Evolutionary conservation across 2,797 vertebrate species (phyloP), one percentile per base, ranked within the genome.

Genomic region (Decapterus maruadsi): DNA sequence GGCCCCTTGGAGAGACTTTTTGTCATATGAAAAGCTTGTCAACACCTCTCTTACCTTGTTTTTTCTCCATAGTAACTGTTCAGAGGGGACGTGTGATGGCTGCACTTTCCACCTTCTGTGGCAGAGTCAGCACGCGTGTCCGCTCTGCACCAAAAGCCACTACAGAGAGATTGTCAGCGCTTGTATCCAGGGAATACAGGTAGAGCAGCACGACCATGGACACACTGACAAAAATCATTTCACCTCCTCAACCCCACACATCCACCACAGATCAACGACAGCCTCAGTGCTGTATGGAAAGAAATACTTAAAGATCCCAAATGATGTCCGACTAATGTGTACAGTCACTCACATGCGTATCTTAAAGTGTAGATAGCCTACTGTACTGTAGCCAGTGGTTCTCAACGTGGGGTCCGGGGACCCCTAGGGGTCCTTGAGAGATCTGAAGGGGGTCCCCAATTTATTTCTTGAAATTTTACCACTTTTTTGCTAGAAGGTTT

Each of bases 61-160:
- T 78, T 26, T 80, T 22, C 38, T 76, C 42, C 40, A 29, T 88
- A 99, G 98, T 65, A 94, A 94, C 42, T 99, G 98, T 77, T 95
- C 96, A 1, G 97, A 97, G 66, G 98, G 98, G 65, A 99, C 98
- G 1, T 99, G 98, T 48, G 96, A 99, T 2, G 98, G 98, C 58
- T 99, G 98, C 80, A 95, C 94, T 56, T 99, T 97, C 86, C 97
- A 99, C 89, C 96, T 98, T 59, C 93, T 99, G 55, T 99, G 98
- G 98, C 93, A 93, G 86, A 97, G 95, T 0, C 88, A 87, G 16
- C 90, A 96, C 0, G 97, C 96, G 0, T 99, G 98, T 85, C 97
- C 98, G 0, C 96, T 96, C 64, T 99, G 98, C 88, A 97, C 97
- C 22, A 86, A 86, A 56, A 71, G 88, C 20, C 95, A 99, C 92